Conservation (phyloP, 2,888 invertebrate genomes). For the Masnerella sp. region DNA sequence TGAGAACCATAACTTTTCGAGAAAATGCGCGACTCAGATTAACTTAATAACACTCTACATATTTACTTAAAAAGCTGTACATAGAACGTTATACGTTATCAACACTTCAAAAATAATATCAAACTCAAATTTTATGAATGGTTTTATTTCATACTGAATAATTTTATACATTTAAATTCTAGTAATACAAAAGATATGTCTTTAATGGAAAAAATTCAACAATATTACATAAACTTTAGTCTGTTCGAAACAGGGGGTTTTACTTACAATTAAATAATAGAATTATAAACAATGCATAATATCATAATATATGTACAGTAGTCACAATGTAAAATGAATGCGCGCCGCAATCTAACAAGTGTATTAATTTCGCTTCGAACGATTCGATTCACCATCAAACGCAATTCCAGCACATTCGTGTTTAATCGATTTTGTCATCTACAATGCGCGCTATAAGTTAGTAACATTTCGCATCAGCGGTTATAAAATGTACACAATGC, state of each 20-base stretch:
- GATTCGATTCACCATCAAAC: slow-evolving; percentile 14
- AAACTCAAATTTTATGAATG: slow-evolving; percentile 23
- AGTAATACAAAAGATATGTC: slow-evolving; percentile 45
- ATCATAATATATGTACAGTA: slow-evolving; percentile 35
- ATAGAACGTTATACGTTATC: no score
- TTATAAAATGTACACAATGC: slow-evolving; percentile 24
- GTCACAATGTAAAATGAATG: slow-evolving; percentile 27
- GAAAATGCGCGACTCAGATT: no score
- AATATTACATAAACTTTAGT: slow-evolving; percentile 21
- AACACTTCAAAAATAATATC: no score
- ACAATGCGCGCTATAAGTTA: slow-evolving; percentile 16
- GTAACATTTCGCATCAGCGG: slow-evolving; percentile 16
- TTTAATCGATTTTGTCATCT: slow-evolving; percentile 34
- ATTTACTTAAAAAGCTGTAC: no score
- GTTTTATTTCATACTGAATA: slow-evolving; percentile 19
- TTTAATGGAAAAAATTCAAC: slow-evolving; percentile 34
- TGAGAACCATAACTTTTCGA: no score
- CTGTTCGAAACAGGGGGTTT: slow-evolving; percentile 15
- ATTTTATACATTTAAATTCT: slow-evolving; percentile 22
- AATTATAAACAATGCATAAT: slow-evolving; percentile 25
- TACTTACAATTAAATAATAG: slow-evolving; percentile 37
- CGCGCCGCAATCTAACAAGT: slow-evolving; percentile 20
- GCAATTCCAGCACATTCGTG: background rate
- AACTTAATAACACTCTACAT: no score
- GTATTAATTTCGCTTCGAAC: slow-evolving; percentile 12